Evolutionary conservation across 2,888 invertebrate genomes (phyloP), one percentile per base, ranked within the genome.

Genomic region (Formica aserva): DNA sequence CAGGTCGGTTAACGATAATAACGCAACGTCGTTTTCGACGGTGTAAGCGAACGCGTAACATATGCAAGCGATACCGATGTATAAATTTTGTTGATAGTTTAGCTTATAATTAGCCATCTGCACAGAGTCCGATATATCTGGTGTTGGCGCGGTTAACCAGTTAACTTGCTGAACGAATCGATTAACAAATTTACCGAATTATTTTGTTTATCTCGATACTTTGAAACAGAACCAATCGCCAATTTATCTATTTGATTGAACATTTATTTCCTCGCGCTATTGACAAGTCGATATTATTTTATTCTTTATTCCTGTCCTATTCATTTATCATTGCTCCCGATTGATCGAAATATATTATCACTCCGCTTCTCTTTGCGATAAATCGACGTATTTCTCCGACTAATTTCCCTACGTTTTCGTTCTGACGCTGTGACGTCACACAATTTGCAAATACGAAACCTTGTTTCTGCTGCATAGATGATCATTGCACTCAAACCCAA

Each of bases 1-100:
- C 74, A 80, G 74, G 78, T 80, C 45, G 78, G 78, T 80, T 80
- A 80, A 78, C 78, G 78, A 78, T 78, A 78, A 78, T 78, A 78
- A 80, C 78, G 60, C 78, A n/a, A 52, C 60, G 74, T 80, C 74
- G 74, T 74, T 80, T 74, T 80, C 45, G 6, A 26, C 74, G 8
- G 52, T 52, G 60, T 72, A 45, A 35, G 18, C 45, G n/a, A 71
- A 60, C 78, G n/a, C 26, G 57, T 71, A 76, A 80, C 74, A 72
- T 45, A 45, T 52, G 32, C 74, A 26, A 18, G 13, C 32, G 18
- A 18, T 22, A 11, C 15, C 57, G 41, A 71, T 78, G 57, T 32
- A 41, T n/a, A 29, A 26, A 57, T 32, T 52, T 80, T 35, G 35
- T 22, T 26, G 22, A 26, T 72, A 80, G 74, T 57, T 80, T 72